Percentiles rank a stretch among this genome's conserved stretches.
These are phyloP conservation scores for Ivindomyrus marchei DNA, from an alignment of 2,113 vertebrate genomes.

Conservation along the genomic window DNA sequence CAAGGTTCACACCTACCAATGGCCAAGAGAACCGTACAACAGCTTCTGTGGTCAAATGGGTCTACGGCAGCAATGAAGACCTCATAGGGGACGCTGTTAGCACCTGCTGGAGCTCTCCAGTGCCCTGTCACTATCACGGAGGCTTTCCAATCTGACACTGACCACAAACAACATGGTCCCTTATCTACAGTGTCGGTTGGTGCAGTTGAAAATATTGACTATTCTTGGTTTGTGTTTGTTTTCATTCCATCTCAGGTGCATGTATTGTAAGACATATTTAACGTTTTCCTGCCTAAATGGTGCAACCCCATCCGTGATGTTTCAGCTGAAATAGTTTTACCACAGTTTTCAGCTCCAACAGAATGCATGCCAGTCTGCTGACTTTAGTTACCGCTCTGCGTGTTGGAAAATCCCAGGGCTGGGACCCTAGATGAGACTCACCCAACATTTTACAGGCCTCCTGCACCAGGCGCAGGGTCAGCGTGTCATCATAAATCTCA, in stretches of 20 bases:
- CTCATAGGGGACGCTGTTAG: slow-evolving; percentile 43
- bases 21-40: slow-evolving; percentile 1
- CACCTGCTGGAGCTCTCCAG: slow-evolving; percentile 18
- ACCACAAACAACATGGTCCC: not conserved
- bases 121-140: not conserved
- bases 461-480: slow-evolving; percentile 59
- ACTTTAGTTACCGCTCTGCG: not conserved
- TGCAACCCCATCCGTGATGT: not conserved
- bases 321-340: not conserved
- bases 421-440: slow-evolving; percentile 36
- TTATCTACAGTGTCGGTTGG: not conserved
- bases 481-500: slow-evolving; percentile 57
- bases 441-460: slow-evolving; percentile 59
- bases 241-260: not conserved
- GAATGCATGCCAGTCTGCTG: not conserved
- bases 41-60: not conserved
- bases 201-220: not conserved
- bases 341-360: not conserved
- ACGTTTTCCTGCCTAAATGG: not conserved
- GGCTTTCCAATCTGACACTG: slow-evolving; percentile 20
- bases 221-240: not conserved
- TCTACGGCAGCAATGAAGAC: not conserved
- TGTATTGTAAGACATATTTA: not conserved
- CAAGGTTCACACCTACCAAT: slow-evolving; percentile 30
- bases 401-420: not conserved